Evolutionary conservation across 2,888 invertebrate species (phyloP).

Genomic region (Synergus itoensis): DNA sequence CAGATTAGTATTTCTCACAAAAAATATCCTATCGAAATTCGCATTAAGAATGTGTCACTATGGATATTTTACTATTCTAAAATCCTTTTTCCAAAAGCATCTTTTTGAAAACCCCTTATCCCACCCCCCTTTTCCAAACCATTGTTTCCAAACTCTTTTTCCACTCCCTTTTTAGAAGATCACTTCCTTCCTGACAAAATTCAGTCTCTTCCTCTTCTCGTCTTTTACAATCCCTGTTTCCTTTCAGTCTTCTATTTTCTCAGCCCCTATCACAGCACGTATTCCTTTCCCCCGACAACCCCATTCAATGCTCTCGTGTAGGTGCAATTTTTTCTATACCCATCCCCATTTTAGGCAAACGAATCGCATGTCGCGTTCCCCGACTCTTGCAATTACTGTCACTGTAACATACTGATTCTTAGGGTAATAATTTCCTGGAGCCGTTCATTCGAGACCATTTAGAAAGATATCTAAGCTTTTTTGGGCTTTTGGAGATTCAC

Average conservation of each 20-base stretch:
- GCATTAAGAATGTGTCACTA: no score
- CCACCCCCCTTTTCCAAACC: slow-evolving; percentile 25
- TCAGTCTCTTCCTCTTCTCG: slow-evolving; percentile 30
- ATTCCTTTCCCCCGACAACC: slow-evolving; percentile 3
- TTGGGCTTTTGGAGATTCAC: neutral
- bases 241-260: slow-evolving; percentile 7
- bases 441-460: neutral
- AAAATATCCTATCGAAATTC: no score
- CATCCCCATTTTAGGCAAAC: slow-evolving; percentile 29
- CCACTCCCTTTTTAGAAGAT: neutral
- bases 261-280: neutral
- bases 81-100: no score
- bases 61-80: no score
- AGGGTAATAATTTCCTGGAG: slow-evolving; percentile 14
- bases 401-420: slow-evolving; percentile 44
- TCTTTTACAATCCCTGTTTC: slow-evolving; percentile 12
- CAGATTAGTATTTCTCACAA: no score
- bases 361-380: slow-evolving; percentile 42
- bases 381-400: slow-evolving; percentile 47
- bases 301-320: neutral
- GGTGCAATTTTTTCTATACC: slow-evolving; percentile 5
- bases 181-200: neutral
- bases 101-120: slow-evolving; percentile 40
- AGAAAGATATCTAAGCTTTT: neutral
- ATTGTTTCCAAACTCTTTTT: neutral